phyloP scores from a whole-genome alignment of 2,797 vertebrate genomes.

The Micropoecilia bifurca region DNA sequence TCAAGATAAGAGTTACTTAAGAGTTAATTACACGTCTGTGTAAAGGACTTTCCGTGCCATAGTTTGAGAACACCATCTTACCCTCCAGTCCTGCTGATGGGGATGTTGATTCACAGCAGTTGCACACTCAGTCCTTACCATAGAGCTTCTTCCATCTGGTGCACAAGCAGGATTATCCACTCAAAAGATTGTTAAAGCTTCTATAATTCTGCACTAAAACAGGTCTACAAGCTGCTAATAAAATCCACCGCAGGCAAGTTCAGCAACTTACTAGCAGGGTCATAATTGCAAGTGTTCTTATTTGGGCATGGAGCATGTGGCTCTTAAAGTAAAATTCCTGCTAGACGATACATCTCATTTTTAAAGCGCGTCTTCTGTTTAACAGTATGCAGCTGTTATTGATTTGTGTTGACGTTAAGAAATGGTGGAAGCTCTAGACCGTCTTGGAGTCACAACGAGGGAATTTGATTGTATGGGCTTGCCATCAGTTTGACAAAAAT shows the following conservation, averaged over 20 bases:
- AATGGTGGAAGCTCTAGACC: not conserved
- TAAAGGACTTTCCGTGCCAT: not conserved
- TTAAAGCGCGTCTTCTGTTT: not conserved
- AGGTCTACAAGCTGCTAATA: not conserved
- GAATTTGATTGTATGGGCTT: constrained; percentile 57
- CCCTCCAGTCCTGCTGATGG: constrained; percentile 17
- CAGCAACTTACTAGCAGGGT: constrained; percentile 45
- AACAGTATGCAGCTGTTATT: fast-evolving
- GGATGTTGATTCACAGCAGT: constrained; percentile 71
- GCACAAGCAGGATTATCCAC: not conserved
- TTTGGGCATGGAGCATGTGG: constrained; percentile 22
- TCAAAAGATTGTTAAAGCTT: not conserved
- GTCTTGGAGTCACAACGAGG: constrained; percentile 23
- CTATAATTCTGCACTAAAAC: not conserved
- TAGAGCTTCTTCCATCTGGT: constrained; percentile 78
- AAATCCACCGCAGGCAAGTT: not conserved
- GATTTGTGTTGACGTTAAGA: constrained; percentile 39
- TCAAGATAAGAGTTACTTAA: not conserved
- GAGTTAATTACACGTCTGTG: not conserved
- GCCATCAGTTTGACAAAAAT: constrained; percentile 50
- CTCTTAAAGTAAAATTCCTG: constrained; percentile 73
- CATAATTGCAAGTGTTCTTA: constrained; percentile 74
- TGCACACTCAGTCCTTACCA: constrained; percentile 51
- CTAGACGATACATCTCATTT: not conserved
- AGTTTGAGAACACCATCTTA: constrained; percentile 2